Base-by-base conservation (phyloP, 2,797 vertebrate species). In the Liparis tanakae region DNA sequence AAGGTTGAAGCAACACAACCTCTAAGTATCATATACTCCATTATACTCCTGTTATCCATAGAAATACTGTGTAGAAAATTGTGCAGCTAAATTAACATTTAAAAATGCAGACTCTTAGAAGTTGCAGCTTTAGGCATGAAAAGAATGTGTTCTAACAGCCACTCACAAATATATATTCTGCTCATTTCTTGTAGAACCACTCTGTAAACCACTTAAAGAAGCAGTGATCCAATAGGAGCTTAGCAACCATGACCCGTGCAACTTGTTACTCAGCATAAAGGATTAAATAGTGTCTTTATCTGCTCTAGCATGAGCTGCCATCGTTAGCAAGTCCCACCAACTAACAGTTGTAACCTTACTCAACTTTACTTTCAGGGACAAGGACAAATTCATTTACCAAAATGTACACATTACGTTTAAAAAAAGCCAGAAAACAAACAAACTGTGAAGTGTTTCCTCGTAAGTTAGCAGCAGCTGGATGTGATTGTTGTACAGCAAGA, bases 21-120 rank as follows among this genome's bases (percentile, higher is more conserved):
- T 22, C 20, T 6, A 12, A 20, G 8, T 57, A 37, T 48, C 44
- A 22, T n/a, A 34, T 12, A 55, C 13, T 60, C 64, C 1, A 48
- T 22, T 62, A 68, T 64, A 36, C 30, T 61, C 50, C 37, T 1
- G 1, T 60, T 3, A 51, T 67, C 1, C 36, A 30, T 33, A 44
- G 13, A 69, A 76, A 72, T 41, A 66, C 20, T 36, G 25, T 30
- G 25, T 30, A 30, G 25, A 30, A 30, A 30, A 17, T 13, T 37
- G 37, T 8, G 13, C 0, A 62, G 9, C 7, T 33, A 30, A 68
- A 44, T 4, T 30, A 43, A 62, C 22, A 43, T 72, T 69, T 58
- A n/a, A 77, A 67, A 73, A 25, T 34, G 13, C 43, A 39, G 7
- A 10, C 8, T 78, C 25, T 56, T 22, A 66, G 15, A 48, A 57